Evolutionary conservation across 2,888 invertebrate genomes (phyloP).

Genomic region (Eupithecia insigniata): DNA sequence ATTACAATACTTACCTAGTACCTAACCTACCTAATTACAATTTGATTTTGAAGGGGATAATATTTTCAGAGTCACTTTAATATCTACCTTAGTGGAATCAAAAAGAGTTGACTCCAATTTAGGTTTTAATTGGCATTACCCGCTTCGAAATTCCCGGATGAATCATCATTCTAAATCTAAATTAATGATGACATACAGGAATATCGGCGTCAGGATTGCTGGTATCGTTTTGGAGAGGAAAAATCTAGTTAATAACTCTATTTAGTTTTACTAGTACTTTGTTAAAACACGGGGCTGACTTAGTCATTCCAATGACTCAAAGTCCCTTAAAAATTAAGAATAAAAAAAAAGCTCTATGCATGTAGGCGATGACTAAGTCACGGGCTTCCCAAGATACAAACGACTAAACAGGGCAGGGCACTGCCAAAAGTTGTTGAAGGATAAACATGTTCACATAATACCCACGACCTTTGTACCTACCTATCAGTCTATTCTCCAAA

Average conservation of each 20-base stretch:
- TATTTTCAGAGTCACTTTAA: not conserved
- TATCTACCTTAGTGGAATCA: not conserved
- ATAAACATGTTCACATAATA: too few relatives aligned
- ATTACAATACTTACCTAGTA: not conserved
- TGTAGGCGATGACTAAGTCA: too few relatives aligned
- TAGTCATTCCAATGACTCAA: too few relatives aligned
- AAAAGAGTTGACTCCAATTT: slow-evolving; percentile 8
- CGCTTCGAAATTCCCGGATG: not conserved
- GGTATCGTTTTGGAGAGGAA: not conserved
- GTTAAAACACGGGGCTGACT: too few relatives aligned
- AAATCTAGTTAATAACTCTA: not conserved
- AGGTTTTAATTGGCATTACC: not conserved
- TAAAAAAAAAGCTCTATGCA: too few relatives aligned
- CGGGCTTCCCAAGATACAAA: not conserved
- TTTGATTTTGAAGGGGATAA: not conserved
- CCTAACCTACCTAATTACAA: too few relatives aligned
- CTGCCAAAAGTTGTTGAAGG: not conserved
- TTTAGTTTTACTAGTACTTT: too few relatives aligned
- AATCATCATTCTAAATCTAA: not conserved
- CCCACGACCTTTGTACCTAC: not conserved
- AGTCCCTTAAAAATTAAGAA: too few relatives aligned
- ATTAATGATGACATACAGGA: not conserved
- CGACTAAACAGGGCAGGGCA: too few relatives aligned
- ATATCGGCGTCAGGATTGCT: not conserved
- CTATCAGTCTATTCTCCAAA: too few relatives aligned